Base-by-base conservation (phyloP, 2,888 invertebrate species). In the Hydrotaea diabolus region DNA sequence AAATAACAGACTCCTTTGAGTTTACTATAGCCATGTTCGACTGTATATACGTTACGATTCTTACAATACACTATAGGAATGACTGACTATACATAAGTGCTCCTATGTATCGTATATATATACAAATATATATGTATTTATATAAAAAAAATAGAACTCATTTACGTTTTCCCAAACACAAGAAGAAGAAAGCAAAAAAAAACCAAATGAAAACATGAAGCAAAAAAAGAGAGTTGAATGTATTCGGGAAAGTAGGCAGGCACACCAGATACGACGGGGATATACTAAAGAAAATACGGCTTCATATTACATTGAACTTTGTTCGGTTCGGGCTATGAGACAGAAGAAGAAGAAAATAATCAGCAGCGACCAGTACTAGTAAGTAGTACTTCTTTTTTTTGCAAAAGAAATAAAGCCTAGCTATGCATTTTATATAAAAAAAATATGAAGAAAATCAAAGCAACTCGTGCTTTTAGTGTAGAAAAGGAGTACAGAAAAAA, bases 291-390 rank as follows among this genome's bases (percentile, higher is more conserved):
- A 31, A 77, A 83, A 84, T 85, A 82, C 76, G 85, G 82, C 85
- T 85, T 85, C 82, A 85, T 82, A 85, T 85, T 85, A 79, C 85
- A 85, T 85, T 82, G 85, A 85, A 85, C 85, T 85, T 85, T 85
- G 82, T 82, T 82, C 73, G 69, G 15, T 73, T 81, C 77, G 23
- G 69, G 64, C 49, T 36, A 71, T 75, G 36, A 49, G 57, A 1
- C 17, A 17, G 3, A 3, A 11, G 15, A 2, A 69, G 13, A 43
- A 69, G 53, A 43, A 74, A 84, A 69, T 69, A 69, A 77, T 79
- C 82, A 49, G 66, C 64, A 75, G 55, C 53, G 53, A 43, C 55
- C 13, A 17, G 39, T 19, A 66, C 39, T 39, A 69, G 59, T 31
- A 31, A 31, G 31, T 31, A 31, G 31, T 66, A 66, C 73, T 83